A percentile compares a stretch with the other conserved stretches of the same genome.
Evolutionary conservation across 2,888 invertebrate genomes (phyloP).

Genomic region (Parelbella ahira): DNA sequence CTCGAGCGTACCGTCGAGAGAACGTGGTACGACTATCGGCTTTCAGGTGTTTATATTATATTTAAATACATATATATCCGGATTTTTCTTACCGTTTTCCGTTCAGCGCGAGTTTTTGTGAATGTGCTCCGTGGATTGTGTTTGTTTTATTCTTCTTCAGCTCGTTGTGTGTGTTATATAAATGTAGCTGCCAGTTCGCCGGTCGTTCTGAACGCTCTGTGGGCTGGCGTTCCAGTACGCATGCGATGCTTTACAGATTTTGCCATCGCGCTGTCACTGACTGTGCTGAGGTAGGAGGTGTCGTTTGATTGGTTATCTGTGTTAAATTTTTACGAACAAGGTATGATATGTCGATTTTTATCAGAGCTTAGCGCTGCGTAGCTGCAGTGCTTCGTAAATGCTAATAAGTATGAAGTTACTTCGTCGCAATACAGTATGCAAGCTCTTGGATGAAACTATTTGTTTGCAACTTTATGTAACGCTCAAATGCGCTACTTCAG

Average conservation of each 20-base stretch:
- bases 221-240: slow-evolving; percentile 4
- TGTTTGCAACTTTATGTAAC: too few relatives aligned
- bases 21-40: slow-evolving; percentile 40
- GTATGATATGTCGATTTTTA: too few relatives aligned
- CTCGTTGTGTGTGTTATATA: background rate
- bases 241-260: slow-evolving; percentile 24
- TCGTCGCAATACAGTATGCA: too few relatives aligned
- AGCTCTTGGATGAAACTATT: too few relatives aligned
- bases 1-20: slow-evolving; percentile 53
- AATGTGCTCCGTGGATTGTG: background rate
- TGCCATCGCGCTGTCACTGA: too few relatives aligned
- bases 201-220: background rate
- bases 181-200: background rate
- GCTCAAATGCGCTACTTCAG: too few relatives aligned
- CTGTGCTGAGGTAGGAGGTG: too few relatives aligned
- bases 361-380: too few relatives aligned
- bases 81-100: slow-evolving; percentile 9
- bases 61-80: slow-evolving; percentile 24
- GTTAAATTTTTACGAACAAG: too few relatives aligned
- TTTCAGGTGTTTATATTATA: slow-evolving; percentile 47
- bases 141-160: background rate
- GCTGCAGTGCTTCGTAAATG: background rate
- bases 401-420: too few relatives aligned
- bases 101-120: background rate
- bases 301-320: too few relatives aligned